Percentiles rank a stretch among this genome's conserved stretches.
Evolutionary conservation across 2,888 invertebrate species (phyloP).

Genomic region (Athrips mouffetella): DNA sequence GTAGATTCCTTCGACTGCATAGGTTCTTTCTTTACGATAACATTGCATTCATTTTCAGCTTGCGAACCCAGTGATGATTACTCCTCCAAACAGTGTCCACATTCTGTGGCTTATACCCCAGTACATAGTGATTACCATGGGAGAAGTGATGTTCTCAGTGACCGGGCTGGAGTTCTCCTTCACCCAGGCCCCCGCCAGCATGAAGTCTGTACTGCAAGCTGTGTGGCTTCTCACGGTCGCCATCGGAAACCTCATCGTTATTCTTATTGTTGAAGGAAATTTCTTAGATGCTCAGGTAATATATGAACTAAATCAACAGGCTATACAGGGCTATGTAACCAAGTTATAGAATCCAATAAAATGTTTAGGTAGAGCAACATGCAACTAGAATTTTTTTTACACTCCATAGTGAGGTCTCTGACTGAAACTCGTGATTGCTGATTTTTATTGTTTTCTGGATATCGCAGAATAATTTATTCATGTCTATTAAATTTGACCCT

Average conservation of each 20-base stretch:
- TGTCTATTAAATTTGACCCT: too few species aligned
- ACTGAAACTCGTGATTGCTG: too few species aligned
- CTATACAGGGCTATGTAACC: too few species aligned
- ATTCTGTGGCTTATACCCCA: slow-evolving; percentile 95
- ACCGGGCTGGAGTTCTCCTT: slow-evolving; percentile 98
- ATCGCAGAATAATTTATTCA: too few species aligned
- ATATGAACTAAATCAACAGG: too few species aligned
- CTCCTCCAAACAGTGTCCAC: slow-evolving; percentile 85
- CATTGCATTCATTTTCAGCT: slow-evolving; percentile 34
- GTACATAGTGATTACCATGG: slow-evolving; percentile 93
- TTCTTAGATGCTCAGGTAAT: slow-evolving; percentile 86
- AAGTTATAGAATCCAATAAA: too few species aligned
- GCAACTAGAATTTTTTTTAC: background rate
- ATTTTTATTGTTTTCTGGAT: too few species aligned
- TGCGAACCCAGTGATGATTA: slow-evolving; percentile 66
- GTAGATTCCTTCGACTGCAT: too few species aligned
- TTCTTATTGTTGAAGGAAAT: slow-evolving; percentile 89
- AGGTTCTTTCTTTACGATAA: too few species aligned
- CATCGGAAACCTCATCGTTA: slow-evolving; percentile 95
- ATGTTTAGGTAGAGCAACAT: background rate
- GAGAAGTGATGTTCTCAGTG: slow-evolving; percentile 97
- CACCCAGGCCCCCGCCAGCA: slow-evolving; percentile 92
- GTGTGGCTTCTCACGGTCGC: slow-evolving; percentile 95
- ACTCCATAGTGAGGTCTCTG: too few species aligned
- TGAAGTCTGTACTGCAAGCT: slow-evolving; percentile 97